Evolutionary conservation across 2,797 vertebrate genomes (phyloP).

Genomic region (Esox lucius): DNA sequence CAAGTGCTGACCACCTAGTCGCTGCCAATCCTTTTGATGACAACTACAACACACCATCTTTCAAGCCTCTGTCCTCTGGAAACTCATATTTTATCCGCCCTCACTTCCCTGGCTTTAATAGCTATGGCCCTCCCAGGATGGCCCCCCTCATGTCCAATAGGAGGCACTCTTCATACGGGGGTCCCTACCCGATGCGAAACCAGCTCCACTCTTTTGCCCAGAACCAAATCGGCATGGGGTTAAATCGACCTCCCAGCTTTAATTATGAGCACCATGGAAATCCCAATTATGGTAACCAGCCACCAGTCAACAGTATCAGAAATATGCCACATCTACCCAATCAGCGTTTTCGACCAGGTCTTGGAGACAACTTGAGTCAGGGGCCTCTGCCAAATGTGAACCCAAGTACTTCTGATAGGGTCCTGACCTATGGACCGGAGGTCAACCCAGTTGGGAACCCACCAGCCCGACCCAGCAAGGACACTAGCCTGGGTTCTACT

Average conservation of each 20-base stretch:
- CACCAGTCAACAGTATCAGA: conserved; percentile 64
- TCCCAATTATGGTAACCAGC: conserved; percentile 68
- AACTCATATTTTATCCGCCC: conserved; percentile 72
- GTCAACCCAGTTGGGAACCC: conserved; percentile 66
- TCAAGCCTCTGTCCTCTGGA: conserved; percentile 72
- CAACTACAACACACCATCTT: conserved; percentile 75
- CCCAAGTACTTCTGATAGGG: conserved; percentile 67
- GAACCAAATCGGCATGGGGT: conserved; percentile 73
- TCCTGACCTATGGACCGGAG: conserved; percentile 68
- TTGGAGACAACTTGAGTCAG: conserved; percentile 72
- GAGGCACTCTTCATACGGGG: conserved; percentile 71
- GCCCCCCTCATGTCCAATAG: conserved; percentile 75
- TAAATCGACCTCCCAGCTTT: conserved; percentile 74
- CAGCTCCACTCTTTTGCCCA: conserved; percentile 77
- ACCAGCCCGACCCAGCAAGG: conserved; percentile 46
- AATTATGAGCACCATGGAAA: conserved; percentile 73
- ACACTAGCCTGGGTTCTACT: conserved; percentile 71
- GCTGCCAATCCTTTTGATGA: conserved; percentile 87
- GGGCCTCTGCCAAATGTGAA: conserved; percentile 59
- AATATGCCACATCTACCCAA: conserved; percentile 63
- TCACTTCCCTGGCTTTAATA: conserved; percentile 71
- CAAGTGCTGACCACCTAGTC: conserved; percentile 82
- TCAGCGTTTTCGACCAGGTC: conserved; percentile 76
- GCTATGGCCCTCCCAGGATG: conserved; percentile 78
- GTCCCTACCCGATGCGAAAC: conserved; percentile 74